Base-by-base conservation (phyloP, 2,888 invertebrate species). In the Metalampra italica region DNA sequence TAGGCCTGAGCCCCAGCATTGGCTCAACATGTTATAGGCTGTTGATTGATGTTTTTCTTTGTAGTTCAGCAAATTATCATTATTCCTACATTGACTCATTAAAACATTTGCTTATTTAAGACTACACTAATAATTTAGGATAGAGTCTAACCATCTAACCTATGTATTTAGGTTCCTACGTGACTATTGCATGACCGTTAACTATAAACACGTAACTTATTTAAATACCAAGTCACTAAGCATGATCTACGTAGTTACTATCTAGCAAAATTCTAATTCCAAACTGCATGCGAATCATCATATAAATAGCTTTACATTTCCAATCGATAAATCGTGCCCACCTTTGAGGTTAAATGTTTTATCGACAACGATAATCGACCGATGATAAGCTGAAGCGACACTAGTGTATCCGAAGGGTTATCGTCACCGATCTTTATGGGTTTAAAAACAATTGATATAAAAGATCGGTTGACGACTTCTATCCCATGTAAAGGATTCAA, bases 401-500 rank as follows among this genome's bases (percentile, higher is more conserved):
- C 85, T 82, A 81, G 61, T 61, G 60, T 57, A 52, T 45, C 60
- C 56, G 68, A 63, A 69, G 73, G 80, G 80, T 83, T 87, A 87
- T 87, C 85, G 66, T 54, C 59, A 64, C 62, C 66, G 72, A 86
- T 87, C 86, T 84, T 80, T 80, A 80, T 78, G 65, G 72, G 70
- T 60, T 70, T 60, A 68, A 75, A 78, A 80, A 75, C 77, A 68
- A 79, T 80, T 69, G 76, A 72, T 66, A 69, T 68, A 66, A 68
- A 59, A 52, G 65, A 69, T 71, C 64, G 60, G 53, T 57, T 55
- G 60, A 59, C 59, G 57, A 61, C 61, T 64, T 59, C 56, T 62
- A 55, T 61, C 57, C 63, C 71, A 70, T 75, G 72, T 78, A 68
- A 67, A 71, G 75, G 75, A 72, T 74, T 72, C 66, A 66, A 73